phyloP scores from a whole-genome alignment of 2,888 invertebrate genomes.

The Limenitis camilla region DNA sequence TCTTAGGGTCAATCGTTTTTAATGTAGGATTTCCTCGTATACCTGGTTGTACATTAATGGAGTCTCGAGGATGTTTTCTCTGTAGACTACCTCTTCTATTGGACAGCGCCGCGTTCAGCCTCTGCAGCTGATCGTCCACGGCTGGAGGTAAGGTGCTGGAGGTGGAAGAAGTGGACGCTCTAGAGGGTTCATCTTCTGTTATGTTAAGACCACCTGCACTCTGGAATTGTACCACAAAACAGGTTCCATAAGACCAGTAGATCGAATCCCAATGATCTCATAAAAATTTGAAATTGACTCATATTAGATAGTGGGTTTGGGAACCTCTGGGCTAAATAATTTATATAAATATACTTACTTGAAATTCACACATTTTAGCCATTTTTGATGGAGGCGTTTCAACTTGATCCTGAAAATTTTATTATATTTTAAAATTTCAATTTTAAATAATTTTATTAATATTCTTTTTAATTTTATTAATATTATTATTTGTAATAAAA shows the following conservation, averaged over 20 bases:
- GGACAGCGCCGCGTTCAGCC: conserved; percentile 65
- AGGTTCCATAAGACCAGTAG: conserved; percentile 3
- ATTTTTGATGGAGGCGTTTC: conserved; percentile 64
- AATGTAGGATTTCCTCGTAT: too few species aligned
- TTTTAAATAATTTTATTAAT: too few species aligned
- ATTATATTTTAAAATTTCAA: neutral
- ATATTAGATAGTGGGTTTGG: conserved; percentile 37
- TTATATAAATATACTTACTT: conserved; percentile 35
- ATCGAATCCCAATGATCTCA: conserved; percentile 27
- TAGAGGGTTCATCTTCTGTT: conserved; percentile 24
- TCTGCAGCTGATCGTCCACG: conserved; percentile 62
- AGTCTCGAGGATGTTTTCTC: conserved; percentile 40
- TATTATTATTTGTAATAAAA: too few species aligned
- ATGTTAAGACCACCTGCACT: conserved; percentile 26
- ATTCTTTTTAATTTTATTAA: too few species aligned
- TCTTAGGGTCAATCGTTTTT: too few species aligned
- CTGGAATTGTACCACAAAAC: conserved; percentile 15
- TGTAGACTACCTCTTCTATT: conserved; percentile 46
- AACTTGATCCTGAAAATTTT: conserved; percentile 44
- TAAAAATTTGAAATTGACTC: conserved; percentile 33
- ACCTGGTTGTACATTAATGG: conserved; percentile 37
- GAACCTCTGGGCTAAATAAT: conserved; percentile 34
- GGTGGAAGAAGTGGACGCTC: conserved; percentile 30
- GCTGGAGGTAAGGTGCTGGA: conserved; percentile 37
- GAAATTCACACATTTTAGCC: conserved; percentile 42